Evolutionary conservation across 2,797 vertebrate genomes (phyloP).

Genomic region (Orientallactaga sibirica): DNA sequence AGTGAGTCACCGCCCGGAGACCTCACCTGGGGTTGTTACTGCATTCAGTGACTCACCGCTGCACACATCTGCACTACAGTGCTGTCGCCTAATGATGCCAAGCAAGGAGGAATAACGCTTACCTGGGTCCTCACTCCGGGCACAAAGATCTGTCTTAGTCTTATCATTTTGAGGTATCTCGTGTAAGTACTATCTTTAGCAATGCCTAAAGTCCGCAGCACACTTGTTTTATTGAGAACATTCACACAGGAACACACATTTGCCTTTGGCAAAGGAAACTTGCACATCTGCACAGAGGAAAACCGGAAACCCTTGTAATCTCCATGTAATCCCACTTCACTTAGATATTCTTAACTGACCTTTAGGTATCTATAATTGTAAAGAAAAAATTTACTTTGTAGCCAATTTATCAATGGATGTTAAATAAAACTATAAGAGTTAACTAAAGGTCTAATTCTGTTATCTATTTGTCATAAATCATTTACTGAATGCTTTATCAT

Average conservation of each 20-base stretch:
- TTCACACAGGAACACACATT: neutral
- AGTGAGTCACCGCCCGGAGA: neutral
- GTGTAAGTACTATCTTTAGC: neutral
- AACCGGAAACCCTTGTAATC: neutral
- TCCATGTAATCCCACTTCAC: neutral
- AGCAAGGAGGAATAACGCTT: neutral
- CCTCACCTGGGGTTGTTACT: neutral
- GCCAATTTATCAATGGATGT: neutral
- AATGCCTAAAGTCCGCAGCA: neutral
- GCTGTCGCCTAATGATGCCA: neutral
- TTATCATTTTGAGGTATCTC: neutral
- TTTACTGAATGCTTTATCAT: constrained; percentile 11
- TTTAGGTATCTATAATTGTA: neutral
- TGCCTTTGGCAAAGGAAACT: neutral
- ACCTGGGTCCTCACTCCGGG: neutral
- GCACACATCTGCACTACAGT: too few species aligned
- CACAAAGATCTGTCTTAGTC: neutral
- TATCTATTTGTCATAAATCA: constrained; percentile 8
- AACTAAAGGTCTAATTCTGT: constrained; percentile 37
- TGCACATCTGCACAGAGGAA: neutral
- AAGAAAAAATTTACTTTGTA: neutral
- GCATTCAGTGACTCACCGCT: neutral
- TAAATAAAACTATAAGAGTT: neutral
- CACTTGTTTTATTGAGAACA: neutral
- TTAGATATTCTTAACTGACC: neutral